Evolutionary conservation across 2,888 invertebrate species (phyloP).

Genomic region (Lottia scabra): DNA sequence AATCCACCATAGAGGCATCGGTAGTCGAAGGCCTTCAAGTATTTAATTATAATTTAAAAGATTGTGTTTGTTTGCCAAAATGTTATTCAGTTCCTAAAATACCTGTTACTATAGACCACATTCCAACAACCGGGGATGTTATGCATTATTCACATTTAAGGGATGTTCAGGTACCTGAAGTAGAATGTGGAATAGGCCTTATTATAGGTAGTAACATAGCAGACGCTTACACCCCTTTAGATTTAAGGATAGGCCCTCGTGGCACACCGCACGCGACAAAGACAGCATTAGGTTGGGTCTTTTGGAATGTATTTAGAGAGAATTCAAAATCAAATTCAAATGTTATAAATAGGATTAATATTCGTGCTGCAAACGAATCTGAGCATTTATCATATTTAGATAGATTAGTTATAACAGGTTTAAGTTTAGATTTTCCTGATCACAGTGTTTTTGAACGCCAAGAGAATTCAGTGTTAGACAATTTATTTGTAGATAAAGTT

Average conservation of each 20-base stretch:
- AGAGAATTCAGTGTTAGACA: constrained; percentile 16
- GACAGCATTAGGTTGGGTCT: constrained; percentile 15
- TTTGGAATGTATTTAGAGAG: background rate
- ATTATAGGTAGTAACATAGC: constrained; percentile 13
- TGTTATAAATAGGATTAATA: too few species aligned
- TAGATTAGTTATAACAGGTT: background rate
- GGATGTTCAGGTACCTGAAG: constrained; percentile 6
- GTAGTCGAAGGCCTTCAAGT: constrained; percentile 6
- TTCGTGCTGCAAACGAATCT: too few species aligned
- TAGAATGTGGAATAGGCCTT: constrained; percentile 18
- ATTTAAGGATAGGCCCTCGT: background rate
- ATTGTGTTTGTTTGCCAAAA: background rate
- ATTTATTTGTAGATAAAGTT: constrained; percentile 15
- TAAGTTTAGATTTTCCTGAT: constrained; percentile 6
- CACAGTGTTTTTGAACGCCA: background rate
- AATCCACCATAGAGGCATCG: background rate
- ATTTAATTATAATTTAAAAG: background rate
- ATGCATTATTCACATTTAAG: constrained; percentile 13
- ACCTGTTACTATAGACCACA: constrained; percentile 10
- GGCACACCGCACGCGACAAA: constrained; percentile 15
- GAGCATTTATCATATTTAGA: background rate
- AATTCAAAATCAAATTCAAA: too few species aligned
- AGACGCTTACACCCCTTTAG: constrained; percentile 15
- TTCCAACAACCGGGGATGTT: constrained; percentile 13
- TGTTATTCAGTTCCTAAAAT: constrained; percentile 9